Evolutionary conservation across 2,113 vertebrate species (phyloP).

Genomic region (Phocoena sinus): DNA sequence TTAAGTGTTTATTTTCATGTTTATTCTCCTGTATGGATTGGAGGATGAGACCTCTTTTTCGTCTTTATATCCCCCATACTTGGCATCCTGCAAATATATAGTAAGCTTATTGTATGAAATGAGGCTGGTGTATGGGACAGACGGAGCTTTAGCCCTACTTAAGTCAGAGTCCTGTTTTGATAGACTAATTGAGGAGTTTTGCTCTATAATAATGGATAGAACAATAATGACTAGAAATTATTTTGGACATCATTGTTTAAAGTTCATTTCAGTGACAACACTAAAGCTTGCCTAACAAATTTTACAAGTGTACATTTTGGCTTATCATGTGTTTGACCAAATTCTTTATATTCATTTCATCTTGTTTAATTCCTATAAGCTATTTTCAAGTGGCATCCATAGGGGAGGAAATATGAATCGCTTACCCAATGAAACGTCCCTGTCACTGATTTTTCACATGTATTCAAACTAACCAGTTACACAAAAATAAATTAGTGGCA

Average conservation of each 20-base stretch:
- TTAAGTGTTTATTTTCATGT: not conserved
- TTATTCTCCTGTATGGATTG: not conserved
- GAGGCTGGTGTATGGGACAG: not conserved
- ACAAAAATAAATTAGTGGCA: not conserved
- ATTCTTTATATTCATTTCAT: slow-evolving; percentile 31
- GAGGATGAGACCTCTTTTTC: not conserved
- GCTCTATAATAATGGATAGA: not conserved
- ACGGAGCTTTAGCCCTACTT: not conserved
- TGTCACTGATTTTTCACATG: slow-evolving; percentile 12
- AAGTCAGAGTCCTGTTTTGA: not conserved
- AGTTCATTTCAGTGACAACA: slow-evolving; percentile 17
- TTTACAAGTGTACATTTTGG: not conserved
- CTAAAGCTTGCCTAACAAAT: not conserved
- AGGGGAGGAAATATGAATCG: not conserved
- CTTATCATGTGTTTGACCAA: not conserved
- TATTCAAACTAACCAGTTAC: not conserved
- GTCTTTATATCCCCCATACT: not conserved
- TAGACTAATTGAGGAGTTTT: not conserved
- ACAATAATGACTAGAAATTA: slow-evolving; percentile 9
- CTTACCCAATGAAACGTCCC: not conserved
- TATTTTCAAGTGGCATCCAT: not conserved
- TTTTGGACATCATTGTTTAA: not conserved
- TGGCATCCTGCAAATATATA: not conserved
- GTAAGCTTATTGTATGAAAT: not conserved
- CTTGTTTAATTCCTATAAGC: not conserved